These are phyloP conservation scores for Nephotettix cincticeps DNA, from an alignment of 1,140 invertebrate species.

Conservation along the genomic window DNA sequence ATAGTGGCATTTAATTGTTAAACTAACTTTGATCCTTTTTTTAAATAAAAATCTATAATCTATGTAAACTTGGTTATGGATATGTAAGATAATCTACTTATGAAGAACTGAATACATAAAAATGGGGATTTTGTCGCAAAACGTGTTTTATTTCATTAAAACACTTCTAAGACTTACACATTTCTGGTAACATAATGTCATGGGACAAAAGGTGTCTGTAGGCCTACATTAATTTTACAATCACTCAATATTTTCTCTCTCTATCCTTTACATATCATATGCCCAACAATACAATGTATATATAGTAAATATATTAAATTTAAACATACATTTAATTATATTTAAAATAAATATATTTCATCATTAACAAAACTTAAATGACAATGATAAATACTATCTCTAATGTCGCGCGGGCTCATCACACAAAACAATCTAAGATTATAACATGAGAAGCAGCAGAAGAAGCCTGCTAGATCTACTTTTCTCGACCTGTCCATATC, in stretches of 20 bases:
- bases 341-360: conserved; percentile 18
- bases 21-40: too few species aligned
- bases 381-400: conserved; percentile 1
- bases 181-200: background rate
- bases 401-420: background rate
- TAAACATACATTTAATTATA: background rate
- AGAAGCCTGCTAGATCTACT: background rate
- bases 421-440: conserved; percentile 21
- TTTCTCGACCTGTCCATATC: background rate
- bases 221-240: conserved; percentile 17
- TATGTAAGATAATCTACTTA: too few species aligned
- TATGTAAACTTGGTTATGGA: too few species aligned
- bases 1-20: too few species aligned
- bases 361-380: conserved; percentile 11
- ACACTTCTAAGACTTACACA: conserved; percentile 14
- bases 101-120: too few species aligned
- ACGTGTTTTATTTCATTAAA: conserved; percentile 22
- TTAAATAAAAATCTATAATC: too few species aligned
- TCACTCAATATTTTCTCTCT: background rate
- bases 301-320: background rate
- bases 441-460: background rate
- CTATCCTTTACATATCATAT: too few species aligned
- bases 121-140: conserved; percentile 3
- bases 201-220: background rate
- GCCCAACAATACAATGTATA: too few species aligned